These are phyloP conservation scores for Villa cingulata DNA, from an alignment of 2,888 invertebrate genomes.

Conservation along the genomic window DNA sequence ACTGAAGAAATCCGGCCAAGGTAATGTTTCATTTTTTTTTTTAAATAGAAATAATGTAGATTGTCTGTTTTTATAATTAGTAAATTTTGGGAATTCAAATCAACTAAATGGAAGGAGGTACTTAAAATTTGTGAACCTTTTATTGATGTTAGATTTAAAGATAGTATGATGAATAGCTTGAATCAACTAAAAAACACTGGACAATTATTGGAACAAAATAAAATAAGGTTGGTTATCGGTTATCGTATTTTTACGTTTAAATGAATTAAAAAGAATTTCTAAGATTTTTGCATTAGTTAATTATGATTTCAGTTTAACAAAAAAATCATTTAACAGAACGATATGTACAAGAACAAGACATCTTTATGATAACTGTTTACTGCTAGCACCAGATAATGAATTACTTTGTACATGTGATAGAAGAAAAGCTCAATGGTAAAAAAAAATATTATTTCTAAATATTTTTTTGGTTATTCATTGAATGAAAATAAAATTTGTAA, in stretches of 20 bases:
- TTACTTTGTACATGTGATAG: constrained; percentile 59
- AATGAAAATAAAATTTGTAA: neutral
- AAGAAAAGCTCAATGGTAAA: constrained; percentile 62
- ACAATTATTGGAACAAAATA: too few species aligned
- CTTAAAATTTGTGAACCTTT: constrained; percentile 22
- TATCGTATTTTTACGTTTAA: too few species aligned
- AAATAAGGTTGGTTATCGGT: too few species aligned
- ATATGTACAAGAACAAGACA: constrained; percentile 43
- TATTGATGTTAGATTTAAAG: constrained; percentile 27
- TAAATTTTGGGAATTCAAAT: constrained; percentile 19
- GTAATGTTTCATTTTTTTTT: neutral
- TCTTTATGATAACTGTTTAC: constrained; percentile 63
- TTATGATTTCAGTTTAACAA: neutral
- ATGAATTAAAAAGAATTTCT: too few species aligned
- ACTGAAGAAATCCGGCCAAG: constrained; percentile 17
- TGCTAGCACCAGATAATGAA: constrained; percentile 66
- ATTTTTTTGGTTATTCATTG: neutral
- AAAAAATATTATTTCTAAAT: neutral
- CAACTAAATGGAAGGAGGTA: constrained; percentile 13
- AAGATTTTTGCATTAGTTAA: too few species aligned
- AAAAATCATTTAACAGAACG: constrained; percentile 5
- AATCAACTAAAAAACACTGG: neutral
- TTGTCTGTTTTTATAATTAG: constrained; percentile 9
- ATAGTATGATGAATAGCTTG: constrained; percentile 8
- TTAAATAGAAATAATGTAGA: too few species aligned